These are phyloP conservation scores for Ciona savignyi DNA, from an alignment of 23 tunicate genomes.

Conservation along the genomic window DNA sequence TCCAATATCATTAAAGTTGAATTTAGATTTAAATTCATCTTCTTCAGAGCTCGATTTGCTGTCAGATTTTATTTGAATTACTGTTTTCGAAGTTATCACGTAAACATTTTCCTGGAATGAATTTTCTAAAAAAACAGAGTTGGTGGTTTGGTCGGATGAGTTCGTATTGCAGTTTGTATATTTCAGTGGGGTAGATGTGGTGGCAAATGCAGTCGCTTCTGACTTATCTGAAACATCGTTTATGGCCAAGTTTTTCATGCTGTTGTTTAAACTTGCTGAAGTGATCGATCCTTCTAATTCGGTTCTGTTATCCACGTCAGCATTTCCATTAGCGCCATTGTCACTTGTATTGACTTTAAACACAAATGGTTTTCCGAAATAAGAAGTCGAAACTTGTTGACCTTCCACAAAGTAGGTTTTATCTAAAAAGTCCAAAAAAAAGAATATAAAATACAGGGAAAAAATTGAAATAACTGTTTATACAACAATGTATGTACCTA, in stretches of 20 bases:
- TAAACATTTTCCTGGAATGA: background rate
- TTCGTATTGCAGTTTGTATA: background rate
- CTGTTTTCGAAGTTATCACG: slow-evolving; percentile 24
- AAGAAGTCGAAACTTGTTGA: slow-evolving; percentile 16
- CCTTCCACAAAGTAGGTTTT: slow-evolving; percentile 28
- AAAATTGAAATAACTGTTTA: no score
- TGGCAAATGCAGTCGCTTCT: background rate
- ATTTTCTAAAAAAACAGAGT: background rate
- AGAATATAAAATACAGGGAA: no score
- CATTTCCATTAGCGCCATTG: no score
- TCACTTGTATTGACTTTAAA: slow-evolving; percentile 6
- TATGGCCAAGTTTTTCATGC: background rate
- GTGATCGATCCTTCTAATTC: background rate
- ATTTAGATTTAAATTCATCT: background rate
- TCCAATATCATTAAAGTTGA: slow-evolving; percentile 37
- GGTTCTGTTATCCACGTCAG: background rate
- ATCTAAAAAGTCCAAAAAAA: no score
- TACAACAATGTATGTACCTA: no score
- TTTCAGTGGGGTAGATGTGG: slow-evolving; percentile 32
- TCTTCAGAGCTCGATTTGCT: background rate
- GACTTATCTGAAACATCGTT: background rate
- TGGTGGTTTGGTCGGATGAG: background rate
- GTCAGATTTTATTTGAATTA: background rate
- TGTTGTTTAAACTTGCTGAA: background rate
- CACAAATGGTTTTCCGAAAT: slow-evolving; percentile 49